Percentiles rank a stretch among this genome's conserved stretches.
These are phyloP conservation scores for Sipha flava DNA, from an alignment of 1,140 invertebrate species.

Conservation along the genomic window DNA sequence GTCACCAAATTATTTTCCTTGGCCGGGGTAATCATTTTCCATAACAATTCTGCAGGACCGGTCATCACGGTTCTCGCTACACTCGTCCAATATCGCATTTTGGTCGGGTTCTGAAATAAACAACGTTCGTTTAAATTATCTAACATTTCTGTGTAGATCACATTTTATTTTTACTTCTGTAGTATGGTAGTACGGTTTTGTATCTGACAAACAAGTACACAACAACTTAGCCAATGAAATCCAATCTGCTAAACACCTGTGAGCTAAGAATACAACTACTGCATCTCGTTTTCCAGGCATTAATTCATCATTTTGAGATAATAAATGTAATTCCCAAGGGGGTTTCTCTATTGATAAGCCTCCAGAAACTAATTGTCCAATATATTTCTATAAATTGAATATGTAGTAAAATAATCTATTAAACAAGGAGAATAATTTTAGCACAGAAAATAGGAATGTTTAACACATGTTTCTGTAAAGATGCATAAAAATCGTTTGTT, in stretches of 20 bases:
- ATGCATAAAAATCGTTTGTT: too few relatives aligned
- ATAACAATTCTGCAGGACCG: background rate
- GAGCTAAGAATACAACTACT: slow-evolving; percentile 49
- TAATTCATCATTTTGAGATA: slow-evolving; percentile 39
- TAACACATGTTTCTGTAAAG: too few relatives aligned
- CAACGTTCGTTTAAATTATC: background rate
- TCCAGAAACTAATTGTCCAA: slow-evolving; percentile 45
- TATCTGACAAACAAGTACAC: slow-evolving; percentile 48
- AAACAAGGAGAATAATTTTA: too few relatives aligned
- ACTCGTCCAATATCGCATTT: slow-evolving; percentile 17
- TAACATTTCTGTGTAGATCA: background rate
- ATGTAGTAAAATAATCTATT: too few relatives aligned
- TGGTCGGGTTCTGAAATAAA: background rate
- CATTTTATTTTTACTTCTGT: background rate
- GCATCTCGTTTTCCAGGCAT: slow-evolving; percentile 46
- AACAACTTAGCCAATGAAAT: slow-evolving; percentile 49
- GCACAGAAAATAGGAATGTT: too few relatives aligned
- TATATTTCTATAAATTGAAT: slow-evolving; percentile 42
- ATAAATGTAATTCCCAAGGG: slow-evolving; percentile 52
- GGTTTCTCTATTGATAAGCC: slow-evolving; percentile 45
- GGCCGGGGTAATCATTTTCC: background rate
- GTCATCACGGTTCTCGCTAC: slow-evolving; percentile 2
- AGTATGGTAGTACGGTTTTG: slow-evolving; percentile 38
- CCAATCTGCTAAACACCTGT: slow-evolving; percentile 53
- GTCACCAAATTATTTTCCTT: background rate